Base-by-base conservation (phyloP, 2,797 vertebrate species). In the Miichthys miiuy region DNA sequence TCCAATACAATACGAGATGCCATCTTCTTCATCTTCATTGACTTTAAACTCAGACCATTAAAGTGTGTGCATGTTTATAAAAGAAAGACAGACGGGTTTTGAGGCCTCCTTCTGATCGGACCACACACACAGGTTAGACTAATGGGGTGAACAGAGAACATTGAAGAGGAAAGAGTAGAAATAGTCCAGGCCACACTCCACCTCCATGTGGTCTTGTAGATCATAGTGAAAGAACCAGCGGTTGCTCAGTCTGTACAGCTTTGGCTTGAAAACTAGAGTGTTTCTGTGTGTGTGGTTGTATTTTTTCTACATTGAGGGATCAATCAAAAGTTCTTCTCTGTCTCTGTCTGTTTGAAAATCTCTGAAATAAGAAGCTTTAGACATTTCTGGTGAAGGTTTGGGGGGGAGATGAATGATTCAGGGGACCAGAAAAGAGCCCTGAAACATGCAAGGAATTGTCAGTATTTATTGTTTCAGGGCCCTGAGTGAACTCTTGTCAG, bases 401-500 rank as follows among this genome's bases (percentile, higher is more conserved):
- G 51, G 20, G 4, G 46, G 17, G 50, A 48, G 34, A 66, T 38
- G 71, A 62, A 55, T 5, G 65, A 78, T 48, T 77, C 75, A 60
- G 60, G 58, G 64, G 16, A 71, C 63, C 23, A 44, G 64, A 68
- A 50, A 56, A 75, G 68, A 81, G 61, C 60, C 66, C 42, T 72
- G 56, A 80, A 76, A 79, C 63, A 87, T 80, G 64, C 70, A 68
- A 80, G 77, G 83, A 84, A 86, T 81, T 70, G 71, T 23, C 58
- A 41, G 72, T 87, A 83, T 87, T 87, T 87, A 78, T 88, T 88
- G 61, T 76, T 77, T 73, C 51, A 79, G 27, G 47, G 58, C 30
- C 67, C 50, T 51, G 0, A 47, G 70, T 58, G 72, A 81, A 58
- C 60, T 74, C 73, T 68, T 78, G 58, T 73, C 7, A 78, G 27